Evolutionary conservation across 2,888 invertebrate species (phyloP).

Genomic region (Seira sanloemensis): DNA sequence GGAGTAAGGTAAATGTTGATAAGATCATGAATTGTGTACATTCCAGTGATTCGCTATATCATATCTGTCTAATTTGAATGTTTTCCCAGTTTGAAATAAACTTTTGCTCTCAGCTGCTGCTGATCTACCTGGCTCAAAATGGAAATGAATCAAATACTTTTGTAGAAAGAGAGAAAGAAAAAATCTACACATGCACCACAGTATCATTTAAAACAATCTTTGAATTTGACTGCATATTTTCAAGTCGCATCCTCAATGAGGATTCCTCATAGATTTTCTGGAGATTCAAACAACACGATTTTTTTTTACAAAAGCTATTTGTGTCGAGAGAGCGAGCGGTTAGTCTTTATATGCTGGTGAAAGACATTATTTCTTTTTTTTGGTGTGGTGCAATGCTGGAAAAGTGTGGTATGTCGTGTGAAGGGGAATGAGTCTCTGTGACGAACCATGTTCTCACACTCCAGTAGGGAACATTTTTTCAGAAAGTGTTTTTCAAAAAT

Average conservation of each 20-base stretch:
- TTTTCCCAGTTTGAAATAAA: neutral
- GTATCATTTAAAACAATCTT: neutral
- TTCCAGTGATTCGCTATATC: neutral
- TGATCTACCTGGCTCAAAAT: neutral
- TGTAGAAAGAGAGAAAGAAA: neutral
- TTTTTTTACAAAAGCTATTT: too few species aligned
- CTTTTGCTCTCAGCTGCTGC: neutral
- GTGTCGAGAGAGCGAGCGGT: conserved; percentile 17
- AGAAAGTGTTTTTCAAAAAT: conserved; percentile 50
- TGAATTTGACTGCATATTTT: neutral
- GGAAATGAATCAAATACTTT: neutral
- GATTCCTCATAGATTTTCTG: too few species aligned
- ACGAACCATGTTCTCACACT: conserved; percentile 69
- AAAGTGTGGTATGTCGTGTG: neutral
- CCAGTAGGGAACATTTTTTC: conserved; percentile 67
- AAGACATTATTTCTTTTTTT: conserved; percentile 46
- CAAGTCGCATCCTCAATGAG: too few species aligned
- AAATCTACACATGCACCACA: neutral
- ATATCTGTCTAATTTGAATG: neutral
- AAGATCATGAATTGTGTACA: conserved; percentile 37
- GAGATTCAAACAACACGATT: too few species aligned
- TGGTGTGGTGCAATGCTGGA: conserved; percentile 17
- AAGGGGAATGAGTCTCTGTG: conserved; percentile 12
- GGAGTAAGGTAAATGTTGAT: conserved; percentile 60
- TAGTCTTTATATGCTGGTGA: conserved; percentile 47